Percentiles rank a stretch among this genome's conserved stretches.
Conservation (phyloP, 2,797 vertebrate genomes). For the Tangara arthus region DNA sequence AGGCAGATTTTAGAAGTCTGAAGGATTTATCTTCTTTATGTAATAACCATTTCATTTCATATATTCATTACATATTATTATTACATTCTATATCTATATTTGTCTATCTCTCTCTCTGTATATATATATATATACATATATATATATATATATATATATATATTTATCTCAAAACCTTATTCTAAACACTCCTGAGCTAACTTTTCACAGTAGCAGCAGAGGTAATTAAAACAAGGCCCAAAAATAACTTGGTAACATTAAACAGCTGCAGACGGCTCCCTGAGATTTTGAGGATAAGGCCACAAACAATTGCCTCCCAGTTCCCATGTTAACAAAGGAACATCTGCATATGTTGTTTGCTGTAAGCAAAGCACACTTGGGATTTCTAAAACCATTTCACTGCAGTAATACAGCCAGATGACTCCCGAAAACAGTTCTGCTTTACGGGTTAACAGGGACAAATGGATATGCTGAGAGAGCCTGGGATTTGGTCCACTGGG, state of each 20-base stretch:
- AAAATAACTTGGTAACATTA: not conserved
- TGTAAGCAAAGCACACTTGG: not conserved
- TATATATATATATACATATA: accelerated
- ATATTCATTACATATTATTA: not conserved
- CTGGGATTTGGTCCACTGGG: not conserved
- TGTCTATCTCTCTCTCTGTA: accelerated
- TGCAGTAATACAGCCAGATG: not conserved
- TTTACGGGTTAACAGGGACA: not conserved
- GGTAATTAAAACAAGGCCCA: not conserved
- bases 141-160: accelerated
- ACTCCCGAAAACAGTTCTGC: not conserved
- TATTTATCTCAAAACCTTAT: not conserved
- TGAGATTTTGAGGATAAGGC: not conserved
- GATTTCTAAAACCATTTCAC: not conserved
- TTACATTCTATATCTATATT: not conserved
- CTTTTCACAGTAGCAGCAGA: not conserved
- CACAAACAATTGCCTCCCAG: not conserved
- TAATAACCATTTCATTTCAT: not conserved
- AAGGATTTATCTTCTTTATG: not conserved
- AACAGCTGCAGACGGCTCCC: not conserved
- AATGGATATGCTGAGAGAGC: not conserved
- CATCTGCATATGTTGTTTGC: not conserved
- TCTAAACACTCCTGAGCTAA: not conserved
- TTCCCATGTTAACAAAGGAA: not conserved
- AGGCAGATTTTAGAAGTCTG: not conserved